phyloP scores from a whole-genome alignment of 53 echinoderm and acorn worm species.

The Zoroaster sp. region DNA sequence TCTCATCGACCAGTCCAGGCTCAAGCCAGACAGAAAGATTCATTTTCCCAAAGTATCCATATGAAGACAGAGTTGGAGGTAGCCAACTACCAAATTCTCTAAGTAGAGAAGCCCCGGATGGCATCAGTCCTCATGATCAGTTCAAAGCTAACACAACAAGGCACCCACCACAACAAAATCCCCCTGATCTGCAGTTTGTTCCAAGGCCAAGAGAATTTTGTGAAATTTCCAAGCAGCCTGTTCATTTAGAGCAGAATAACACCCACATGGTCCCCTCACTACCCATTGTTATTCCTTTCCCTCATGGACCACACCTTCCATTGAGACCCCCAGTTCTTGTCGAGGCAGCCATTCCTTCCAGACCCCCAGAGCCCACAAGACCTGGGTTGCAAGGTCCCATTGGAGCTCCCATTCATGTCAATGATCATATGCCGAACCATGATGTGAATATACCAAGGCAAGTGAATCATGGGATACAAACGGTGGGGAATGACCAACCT shows the following conservation, averaged over 20 bases:
- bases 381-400: not conserved
- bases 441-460: not conserved
- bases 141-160: constrained; percentile 1
- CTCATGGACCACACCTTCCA: constrained; percentile 25
- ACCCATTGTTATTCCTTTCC: not conserved
- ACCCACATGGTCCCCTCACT: not conserved
- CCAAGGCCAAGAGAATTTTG: not conserved
- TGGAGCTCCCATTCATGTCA: not conserved
- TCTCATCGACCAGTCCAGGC: constrained; percentile 11
- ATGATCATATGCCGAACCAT: not conserved
- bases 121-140: not conserved
- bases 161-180: not conserved
- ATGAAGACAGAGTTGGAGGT: not conserved
- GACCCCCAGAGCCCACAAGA: constrained; percentile 8
- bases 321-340: not conserved
- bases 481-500: constrained; percentile 28
- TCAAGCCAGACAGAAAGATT: constrained; percentile 7
- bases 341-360: not conserved
- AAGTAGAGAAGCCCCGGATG: not conserved
- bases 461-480: not conserved
- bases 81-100: not conserved
- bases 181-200: constrained; percentile 4
- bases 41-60: constrained; percentile 25
- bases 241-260: constrained; percentile 20
- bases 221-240: constrained; percentile 6